Evolutionary conservation across 2,797 vertebrate species (phyloP).

Genomic region (Pseudomugil tenellus): DNA sequence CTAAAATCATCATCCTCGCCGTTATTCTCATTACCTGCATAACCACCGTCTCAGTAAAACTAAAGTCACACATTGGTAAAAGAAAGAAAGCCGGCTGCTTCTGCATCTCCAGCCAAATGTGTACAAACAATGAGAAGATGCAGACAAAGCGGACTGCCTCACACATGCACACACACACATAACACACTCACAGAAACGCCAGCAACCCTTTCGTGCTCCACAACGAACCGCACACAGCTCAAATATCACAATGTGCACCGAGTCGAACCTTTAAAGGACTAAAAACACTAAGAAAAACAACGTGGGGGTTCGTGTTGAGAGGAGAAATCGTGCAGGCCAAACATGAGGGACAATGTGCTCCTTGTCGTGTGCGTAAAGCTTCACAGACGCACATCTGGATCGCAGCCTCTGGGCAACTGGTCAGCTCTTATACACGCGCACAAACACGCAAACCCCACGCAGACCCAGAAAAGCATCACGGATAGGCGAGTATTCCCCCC

Average conservation of each 20-base stretch:
- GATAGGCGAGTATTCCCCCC: conserved; percentile 45
- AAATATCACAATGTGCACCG: conserved; percentile 57
- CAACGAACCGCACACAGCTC: conserved; percentile 62
- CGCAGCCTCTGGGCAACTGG: conserved; percentile 73
- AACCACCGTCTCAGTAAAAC: conserved; percentile 15
- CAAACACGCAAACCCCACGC: conserved; percentile 35
- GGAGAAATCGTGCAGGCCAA: conserved; percentile 34
- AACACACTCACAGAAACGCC: conserved; percentile 28
- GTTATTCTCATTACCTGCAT: conserved; percentile 50
- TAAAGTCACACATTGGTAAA: background rate
- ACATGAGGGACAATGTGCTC: conserved; percentile 62
- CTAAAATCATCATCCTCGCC: conserved; percentile 31
- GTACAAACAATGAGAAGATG: conserved; percentile 83
- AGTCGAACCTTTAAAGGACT: background rate
- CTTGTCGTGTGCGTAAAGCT: conserved; percentile 71
- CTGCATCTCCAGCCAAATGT: conserved; percentile 66
- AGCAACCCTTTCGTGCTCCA: conserved; percentile 62
- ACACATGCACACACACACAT: conserved; percentile 43
- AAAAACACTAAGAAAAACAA: conserved; percentile 35
- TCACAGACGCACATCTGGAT: conserved; percentile 87
- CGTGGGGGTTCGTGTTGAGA: conserved; percentile 38
- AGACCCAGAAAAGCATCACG: conserved; percentile 48
- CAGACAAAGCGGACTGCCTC: conserved; percentile 81
- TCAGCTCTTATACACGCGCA: conserved; percentile 41
- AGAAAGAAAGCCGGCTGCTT: conserved; percentile 12